These are phyloP conservation scores for Craseonycteris thonglongyai DNA, from an alignment of 2,113 vertebrate genomes.

Conservation along the genomic window DNA sequence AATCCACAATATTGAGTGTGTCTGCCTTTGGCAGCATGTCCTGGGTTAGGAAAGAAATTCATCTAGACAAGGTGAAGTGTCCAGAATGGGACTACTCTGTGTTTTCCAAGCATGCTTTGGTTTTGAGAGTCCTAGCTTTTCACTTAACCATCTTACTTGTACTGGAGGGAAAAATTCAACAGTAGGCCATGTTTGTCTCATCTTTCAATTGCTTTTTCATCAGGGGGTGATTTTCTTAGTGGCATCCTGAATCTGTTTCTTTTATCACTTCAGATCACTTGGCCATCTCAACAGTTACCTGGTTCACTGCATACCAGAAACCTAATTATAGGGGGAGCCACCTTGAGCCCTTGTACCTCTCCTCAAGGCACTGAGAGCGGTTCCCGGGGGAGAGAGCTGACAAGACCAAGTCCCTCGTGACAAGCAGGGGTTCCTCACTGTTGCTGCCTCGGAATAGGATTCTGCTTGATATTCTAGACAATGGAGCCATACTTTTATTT, in stretches of 20 bases:
- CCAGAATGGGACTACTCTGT: background rate
- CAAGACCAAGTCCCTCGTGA: background rate
- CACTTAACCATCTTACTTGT: background rate
- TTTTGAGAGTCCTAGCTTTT: background rate
- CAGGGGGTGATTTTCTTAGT: background rate
- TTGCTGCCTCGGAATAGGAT: slow-evolving; percentile 36
- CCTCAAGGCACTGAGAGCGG: background rate
- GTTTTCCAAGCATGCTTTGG: background rate
- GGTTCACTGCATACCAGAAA: background rate
- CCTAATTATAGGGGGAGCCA: background rate
- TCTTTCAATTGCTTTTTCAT: background rate
- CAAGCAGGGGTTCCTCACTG: background rate
- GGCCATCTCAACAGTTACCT: background rate
- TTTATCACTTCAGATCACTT: background rate
- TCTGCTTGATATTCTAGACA: slow-evolving; percentile 29
- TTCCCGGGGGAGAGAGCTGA: background rate
- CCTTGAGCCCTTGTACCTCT: background rate
- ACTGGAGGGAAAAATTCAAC: background rate
- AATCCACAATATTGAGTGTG: background rate
- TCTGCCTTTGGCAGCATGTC: background rate
- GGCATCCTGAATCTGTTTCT: background rate
- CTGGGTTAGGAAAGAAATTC: background rate
- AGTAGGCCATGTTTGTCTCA: background rate
- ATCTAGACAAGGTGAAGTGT: background rate
- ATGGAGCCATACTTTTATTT: background rate